Evolutionary conservation across 2,113 vertebrate genomes (phyloP), one percentile per base, ranked within the genome.

Genomic region (Accipiter virgatus): DNA sequence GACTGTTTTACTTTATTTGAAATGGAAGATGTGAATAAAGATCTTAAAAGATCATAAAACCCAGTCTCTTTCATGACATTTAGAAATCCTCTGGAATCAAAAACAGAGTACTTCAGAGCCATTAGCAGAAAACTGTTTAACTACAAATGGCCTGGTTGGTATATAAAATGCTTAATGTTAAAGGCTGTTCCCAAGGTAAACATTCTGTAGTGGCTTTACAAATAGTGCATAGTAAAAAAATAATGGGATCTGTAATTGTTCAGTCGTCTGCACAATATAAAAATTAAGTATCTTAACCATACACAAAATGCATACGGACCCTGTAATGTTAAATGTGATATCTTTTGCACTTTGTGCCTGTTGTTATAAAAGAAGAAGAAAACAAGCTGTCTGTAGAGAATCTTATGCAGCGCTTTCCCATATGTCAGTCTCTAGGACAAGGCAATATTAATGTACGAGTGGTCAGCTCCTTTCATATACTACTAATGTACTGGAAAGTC

Each of bases 401-500:
- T 81, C 67, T 89, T 94, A 90, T 79, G 94, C 97, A 97, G 82
- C 82, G 96, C 96, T 99, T 98, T 98, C 97, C 98, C 98, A 98
- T 98, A 98, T 98, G 98, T 98, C 98, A 95, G 81, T 96, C 97
- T 90, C 88, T 71, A 79, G 97, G 97, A 98, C 97, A 94, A 95
- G 96, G 97, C 96, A 96, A 96, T 96, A 97, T 98, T 98, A 98
- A 98, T 98, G 97, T 98, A 94, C 65, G 86, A 95, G 91, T 96
- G 97, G 98, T 97, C 98, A 98, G 94, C 95, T 92, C 97, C 98
- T 98, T 98, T 98, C 98, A 99, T 98, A 98, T 97, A 98, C 97
- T 98, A 97, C 98, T 98, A 99, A 99, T 99, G 98, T 99, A 99
- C 98, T 98, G 99, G 99, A 99, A 99, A 99, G 98, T 95, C 98